phyloP scores from a whole-genome alignment of 2,797 vertebrate genomes.

The Chrysocyon brachyurus region DNA sequence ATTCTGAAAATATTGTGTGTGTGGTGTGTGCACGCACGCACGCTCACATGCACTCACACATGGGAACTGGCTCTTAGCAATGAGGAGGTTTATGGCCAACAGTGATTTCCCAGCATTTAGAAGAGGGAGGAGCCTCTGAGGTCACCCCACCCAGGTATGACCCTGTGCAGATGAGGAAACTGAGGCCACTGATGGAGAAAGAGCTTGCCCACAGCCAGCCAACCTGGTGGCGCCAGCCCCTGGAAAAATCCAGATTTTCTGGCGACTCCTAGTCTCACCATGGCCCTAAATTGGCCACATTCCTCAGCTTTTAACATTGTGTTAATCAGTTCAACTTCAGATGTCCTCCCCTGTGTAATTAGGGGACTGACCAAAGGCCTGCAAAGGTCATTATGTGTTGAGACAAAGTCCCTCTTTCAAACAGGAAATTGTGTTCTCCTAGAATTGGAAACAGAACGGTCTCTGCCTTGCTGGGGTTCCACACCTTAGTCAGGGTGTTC shows the following conservation, averaged over 20 bases:
- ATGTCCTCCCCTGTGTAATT: neutral
- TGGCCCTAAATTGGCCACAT: neutral
- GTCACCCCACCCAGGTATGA: neutral
- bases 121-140: neutral
- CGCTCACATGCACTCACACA: rapidly evolving
- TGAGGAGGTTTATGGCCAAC: neutral
- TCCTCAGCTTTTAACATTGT: neutral
- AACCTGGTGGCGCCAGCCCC: neutral
- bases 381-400: neutral
- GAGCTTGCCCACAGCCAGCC: neutral
- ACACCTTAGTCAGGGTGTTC: neutral
- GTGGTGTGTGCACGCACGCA: rapidly evolving
- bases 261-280: neutral
- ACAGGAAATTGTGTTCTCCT: slow-evolving; percentile 14
- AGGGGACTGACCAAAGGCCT: neutral
- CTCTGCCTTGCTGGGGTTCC: neutral
- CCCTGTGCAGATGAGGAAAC: neutral
- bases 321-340: neutral
- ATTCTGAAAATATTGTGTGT: neutral
- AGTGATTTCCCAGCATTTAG: neutral
- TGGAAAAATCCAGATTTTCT: neutral
- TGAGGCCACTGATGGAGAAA: neutral
- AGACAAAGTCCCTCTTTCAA: slow-evolving; percentile 34
- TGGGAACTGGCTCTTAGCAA: neutral
- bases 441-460: neutral